Evolutionary conservation across 2,113 vertebrate genomes (phyloP), one percentile per base, ranked within the genome.

Genomic region (Pseudolaguvia tuberculata): DNA sequence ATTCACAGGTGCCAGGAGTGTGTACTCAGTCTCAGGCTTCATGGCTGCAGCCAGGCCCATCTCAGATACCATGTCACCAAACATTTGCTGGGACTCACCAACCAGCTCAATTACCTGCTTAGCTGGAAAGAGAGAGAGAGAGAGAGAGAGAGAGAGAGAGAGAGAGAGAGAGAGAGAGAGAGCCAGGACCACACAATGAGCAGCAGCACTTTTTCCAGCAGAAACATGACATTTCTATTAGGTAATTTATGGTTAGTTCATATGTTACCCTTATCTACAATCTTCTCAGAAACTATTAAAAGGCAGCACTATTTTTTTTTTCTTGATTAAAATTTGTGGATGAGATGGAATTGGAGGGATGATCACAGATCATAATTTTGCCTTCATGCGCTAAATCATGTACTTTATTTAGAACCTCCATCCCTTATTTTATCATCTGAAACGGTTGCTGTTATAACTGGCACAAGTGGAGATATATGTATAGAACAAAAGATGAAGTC

Each of bases 101-200:
- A 92, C 83, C 82, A 99, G 91, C 63, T 96, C 94, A 15, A 89
- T 85, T 12, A 96, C 94, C 76, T 95, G 93, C 82, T 98, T 99
- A 82, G 96, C 97, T 95, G 78, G 53, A 86, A 50, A n/a, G 1
- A 53, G 78, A 74, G 55, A 62, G 76, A 80, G 17, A 48, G 31
- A 70, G 70, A 78, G 18, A 71, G 3, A 9, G 2, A 67, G 12
- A 66, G 29, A 56, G 14, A 56, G 20, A 27, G 21, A 55, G 7
- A 48, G 55, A 61, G 47, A 47, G 21, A 25, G n/a, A 17, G 5
- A 9, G 9, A 21, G 61, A 8, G 5, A 45, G 11, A 45, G 9
- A n/a, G 18, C 1, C n/a, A n/a, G n/a, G 62, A 51, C 18, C 21
- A 35, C 29, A 53, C 25, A 3, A 62, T 9, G 20, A 42, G 39